Base-by-base conservation (phyloP, 2,888 invertebrate genomes). In the Cactoblastis cactorum region DNA sequence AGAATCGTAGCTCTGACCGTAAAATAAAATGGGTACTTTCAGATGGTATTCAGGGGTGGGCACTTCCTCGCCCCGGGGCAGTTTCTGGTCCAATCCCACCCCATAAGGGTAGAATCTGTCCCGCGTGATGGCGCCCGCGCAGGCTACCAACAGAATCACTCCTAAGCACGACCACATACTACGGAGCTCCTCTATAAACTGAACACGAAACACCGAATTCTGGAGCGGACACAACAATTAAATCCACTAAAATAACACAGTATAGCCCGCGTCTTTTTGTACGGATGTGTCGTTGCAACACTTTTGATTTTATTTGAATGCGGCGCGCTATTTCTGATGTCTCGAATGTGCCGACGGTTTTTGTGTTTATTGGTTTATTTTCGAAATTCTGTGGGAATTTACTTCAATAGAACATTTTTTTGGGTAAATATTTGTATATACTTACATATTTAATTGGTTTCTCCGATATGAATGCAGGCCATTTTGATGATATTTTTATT, bases 11-110 rank as follows among this genome's bases (percentile, higher is more conserved):
- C 86, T 84, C 60, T 93, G 93, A 61, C 94, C 95, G 77, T 93
- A 98, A 85, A 96, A 96, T 46, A 92, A 89, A 50, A 98, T 91
- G 1, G 97, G 96, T 33, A 94, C 93, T 67, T 89, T 90, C 1
- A 96, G 90, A 2, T 74, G 70, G 4, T 94, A 82, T 73, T 95
- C 94, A 0, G 91, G 90, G 9, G 94, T 92, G n/a, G 93, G 90
- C 12, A 92, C 80, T 58, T 94, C 94, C 61, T 92, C 91, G 0
- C 90, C 91, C 45, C 69, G 74, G 11, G 91, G 91, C 49, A 95
- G 75, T 33, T 78, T 70, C 45, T 82, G 75, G 69, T 93, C 94
- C 54, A 90, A 77, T 0, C 86, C 84, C 0, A 73, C 74, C 8
- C 93, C 93, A 67, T 90, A 89, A 2, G 93, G 92, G 78, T 93